These are phyloP conservation scores for Dermatemys mawii DNA, from an alignment of 2,113 vertebrate species.

Conservation along the genomic window DNA sequence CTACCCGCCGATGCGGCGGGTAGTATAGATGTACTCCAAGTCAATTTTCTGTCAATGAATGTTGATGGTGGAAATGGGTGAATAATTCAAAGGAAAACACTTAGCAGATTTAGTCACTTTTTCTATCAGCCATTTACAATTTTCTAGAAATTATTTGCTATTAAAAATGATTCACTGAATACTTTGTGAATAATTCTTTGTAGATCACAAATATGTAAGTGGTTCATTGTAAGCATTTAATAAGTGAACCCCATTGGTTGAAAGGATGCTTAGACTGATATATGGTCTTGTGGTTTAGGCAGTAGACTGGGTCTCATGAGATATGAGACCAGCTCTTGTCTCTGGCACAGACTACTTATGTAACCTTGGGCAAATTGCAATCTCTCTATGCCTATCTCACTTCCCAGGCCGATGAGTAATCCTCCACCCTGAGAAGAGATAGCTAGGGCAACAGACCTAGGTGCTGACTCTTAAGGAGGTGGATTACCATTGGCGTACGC, in stretches of 20 bases:
- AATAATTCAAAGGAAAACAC: neutral
- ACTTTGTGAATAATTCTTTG: neutral
- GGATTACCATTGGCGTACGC: neutral
- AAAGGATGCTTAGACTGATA: neutral
- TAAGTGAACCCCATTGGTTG: neutral
- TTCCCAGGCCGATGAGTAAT: neutral
- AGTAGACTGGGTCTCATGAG: neutral
- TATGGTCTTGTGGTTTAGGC: neutral
- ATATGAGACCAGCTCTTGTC: neutral
- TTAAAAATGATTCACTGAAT: neutral
- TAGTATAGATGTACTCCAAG: no score
- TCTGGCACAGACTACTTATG: neutral
- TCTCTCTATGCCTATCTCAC: neutral
- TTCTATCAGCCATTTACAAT: neutral
- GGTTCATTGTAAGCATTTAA: neutral
- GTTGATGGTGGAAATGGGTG: fast-evolving
- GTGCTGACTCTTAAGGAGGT: neutral
- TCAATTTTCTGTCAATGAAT: neutral
- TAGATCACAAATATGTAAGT: neutral
- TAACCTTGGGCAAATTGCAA: neutral
- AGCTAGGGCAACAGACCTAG: neutral
- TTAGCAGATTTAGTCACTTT: neutral
- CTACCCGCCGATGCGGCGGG: no score
- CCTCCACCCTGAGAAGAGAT: neutral
- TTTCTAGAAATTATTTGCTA: neutral